Evolutionary conservation across 2,113 vertebrate species (phyloP).

Genomic region (Corvus hawaiiensis): DNA sequence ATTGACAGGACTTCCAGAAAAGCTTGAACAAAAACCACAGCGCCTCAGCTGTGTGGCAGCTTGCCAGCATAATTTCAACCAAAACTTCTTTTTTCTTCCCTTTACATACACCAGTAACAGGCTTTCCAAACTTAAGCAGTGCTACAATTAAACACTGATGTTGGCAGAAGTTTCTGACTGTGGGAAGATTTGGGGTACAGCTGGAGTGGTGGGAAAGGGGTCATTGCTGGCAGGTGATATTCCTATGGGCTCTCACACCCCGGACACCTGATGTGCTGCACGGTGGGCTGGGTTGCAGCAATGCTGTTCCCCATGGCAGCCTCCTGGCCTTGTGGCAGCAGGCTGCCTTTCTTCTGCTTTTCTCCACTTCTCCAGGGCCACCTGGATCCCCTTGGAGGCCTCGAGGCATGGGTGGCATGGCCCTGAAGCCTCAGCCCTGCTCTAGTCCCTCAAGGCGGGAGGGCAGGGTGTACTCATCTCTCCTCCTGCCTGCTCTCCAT

Average conservation of each 20-base stretch:
- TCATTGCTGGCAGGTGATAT: not conserved
- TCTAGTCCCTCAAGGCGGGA: accelerated
- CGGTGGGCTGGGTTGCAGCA: accelerated
- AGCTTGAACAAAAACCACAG: not conserved
- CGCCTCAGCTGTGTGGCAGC: not conserved
- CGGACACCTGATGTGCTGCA: accelerated
- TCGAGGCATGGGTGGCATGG: accelerated
- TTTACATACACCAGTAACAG: not conserved
- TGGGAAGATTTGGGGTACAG: not conserved
- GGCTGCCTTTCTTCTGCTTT: not conserved
- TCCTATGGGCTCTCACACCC: not conserved
- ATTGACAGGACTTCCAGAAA: not conserved
- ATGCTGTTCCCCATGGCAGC: accelerated
- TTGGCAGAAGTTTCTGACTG: not conserved
- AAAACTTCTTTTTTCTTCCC: not conserved
- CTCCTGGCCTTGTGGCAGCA: not conserved
- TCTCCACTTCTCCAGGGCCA: not conserved
- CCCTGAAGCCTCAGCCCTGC: not conserved
- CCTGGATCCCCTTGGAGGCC: not conserved
- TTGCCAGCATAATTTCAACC: not conserved
- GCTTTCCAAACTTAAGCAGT: not conserved
- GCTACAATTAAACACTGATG: not conserved
- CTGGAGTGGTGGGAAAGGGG: not conserved
- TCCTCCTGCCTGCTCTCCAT: not conserved
- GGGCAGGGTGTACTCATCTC: not conserved